Conservation (phyloP, 2,797 vertebrate genomes). For the Salarias fasciatus region DNA sequence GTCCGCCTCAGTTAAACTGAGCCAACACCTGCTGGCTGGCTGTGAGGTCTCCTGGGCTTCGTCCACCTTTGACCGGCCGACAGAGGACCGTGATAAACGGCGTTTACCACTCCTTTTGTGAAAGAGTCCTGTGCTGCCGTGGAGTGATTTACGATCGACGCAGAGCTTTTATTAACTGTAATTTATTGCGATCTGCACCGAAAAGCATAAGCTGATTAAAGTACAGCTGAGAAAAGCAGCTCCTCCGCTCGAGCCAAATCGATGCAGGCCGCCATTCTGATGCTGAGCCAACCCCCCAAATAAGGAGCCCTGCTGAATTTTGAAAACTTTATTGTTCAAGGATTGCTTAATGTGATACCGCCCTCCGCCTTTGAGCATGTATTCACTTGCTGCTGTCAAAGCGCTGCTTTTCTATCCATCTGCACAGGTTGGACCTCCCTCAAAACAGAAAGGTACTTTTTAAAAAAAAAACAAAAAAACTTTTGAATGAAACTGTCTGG, state of each 20-base stretch:
- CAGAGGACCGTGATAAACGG: constrained; percentile 52
- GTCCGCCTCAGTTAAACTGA: constrained; percentile 46
- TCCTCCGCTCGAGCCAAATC: constrained; percentile 14
- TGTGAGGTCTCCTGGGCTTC: constrained; percentile 22
- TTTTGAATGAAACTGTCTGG: too few relatives aligned
- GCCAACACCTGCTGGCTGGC: constrained; percentile 60
- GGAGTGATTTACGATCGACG: constrained; percentile 54
- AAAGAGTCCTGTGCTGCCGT: constrained; percentile 9
- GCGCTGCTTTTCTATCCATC: too few relatives aligned
- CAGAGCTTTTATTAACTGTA: constrained; percentile 41
- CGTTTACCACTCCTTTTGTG: constrained; percentile 57
- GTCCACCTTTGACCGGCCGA: constrained; percentile 65
- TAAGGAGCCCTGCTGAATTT: constrained; percentile 18
- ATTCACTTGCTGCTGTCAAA: constrained; percentile 2
- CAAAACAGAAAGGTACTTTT: too few relatives aligned
- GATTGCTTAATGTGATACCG: constrained; percentile 2
- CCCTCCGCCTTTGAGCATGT: constrained; percentile 13
- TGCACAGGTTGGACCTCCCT: too few relatives aligned
- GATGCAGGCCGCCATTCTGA: constrained; percentile 25
- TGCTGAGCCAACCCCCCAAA: neutral
- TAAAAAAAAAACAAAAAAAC: too few relatives aligned
- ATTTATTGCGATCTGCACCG: constrained; percentile 50
- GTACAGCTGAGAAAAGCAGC: constrained; percentile 30
- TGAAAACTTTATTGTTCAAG: constrained; percentile 29
- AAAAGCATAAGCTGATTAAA: constrained; percentile 49